Evolutionary conservation across 2,888 invertebrate species (phyloP).

Genomic region (Patella ulyssiponensis): DNA sequence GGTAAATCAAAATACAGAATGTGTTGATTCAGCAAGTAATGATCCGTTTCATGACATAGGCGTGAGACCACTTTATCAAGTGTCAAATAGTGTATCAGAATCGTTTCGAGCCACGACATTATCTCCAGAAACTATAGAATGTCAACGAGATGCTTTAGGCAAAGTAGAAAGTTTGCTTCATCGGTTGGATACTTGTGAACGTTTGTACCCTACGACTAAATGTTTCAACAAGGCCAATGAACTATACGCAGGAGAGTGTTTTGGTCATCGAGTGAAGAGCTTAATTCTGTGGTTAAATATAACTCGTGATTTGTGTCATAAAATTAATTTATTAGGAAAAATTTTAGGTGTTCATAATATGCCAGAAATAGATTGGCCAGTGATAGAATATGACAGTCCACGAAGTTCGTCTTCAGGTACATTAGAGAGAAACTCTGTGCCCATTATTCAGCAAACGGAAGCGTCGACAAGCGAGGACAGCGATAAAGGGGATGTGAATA

Average conservation of each 20-base stretch:
- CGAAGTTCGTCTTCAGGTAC: slow-evolving; percentile 24
- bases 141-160: slow-evolving; percentile 82
- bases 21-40: background rate
- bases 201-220: slow-evolving; percentile 87
- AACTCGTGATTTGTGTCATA: slow-evolving; percentile 86
- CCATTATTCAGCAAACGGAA: slow-evolving; percentile 40
- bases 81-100: slow-evolving; percentile 33
- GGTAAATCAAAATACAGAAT: slow-evolving; percentile 68
- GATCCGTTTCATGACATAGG: background rate
- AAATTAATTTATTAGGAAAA: slow-evolving; percentile 79
- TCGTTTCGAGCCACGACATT: slow-evolving; percentile 54
- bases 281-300: slow-evolving; percentile 95
- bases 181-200: slow-evolving; percentile 83
- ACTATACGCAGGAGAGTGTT: slow-evolving; percentile 78
- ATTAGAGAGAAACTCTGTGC: slow-evolving; percentile 48
- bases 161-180: slow-evolving; percentile 83
- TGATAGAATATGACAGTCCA: slow-evolving; percentile 58
- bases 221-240: slow-evolving; percentile 85
- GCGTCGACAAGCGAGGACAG: slow-evolving; percentile 28
- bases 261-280: slow-evolving; percentile 81
- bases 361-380: slow-evolving; percentile 65
- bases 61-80: background rate
- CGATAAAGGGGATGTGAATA: slow-evolving; percentile 35
- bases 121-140: slow-evolving; percentile 74
- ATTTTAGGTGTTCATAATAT: slow-evolving; percentile 63